A percentile compares a stretch with the other conserved stretches of the same genome.
Evolutionary conservation across 2,888 invertebrate genomes (phyloP).

Genomic region (Tetragonisca angustula): DNA sequence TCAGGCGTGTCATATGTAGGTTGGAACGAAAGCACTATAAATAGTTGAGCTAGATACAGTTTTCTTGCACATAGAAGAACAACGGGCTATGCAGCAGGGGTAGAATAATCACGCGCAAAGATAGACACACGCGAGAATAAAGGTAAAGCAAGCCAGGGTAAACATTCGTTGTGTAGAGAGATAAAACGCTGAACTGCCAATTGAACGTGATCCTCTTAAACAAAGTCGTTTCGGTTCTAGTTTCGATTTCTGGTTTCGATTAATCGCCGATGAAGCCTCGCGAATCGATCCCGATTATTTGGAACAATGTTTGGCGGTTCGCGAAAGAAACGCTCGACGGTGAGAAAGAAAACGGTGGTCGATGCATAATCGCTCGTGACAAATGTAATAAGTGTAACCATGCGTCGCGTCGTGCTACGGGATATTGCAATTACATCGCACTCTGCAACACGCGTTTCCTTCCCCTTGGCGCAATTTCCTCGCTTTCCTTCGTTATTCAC

Average conservation of each 20-base stretch:
- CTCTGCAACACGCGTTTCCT: conserved; percentile 51
- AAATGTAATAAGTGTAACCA: conserved; percentile 43
- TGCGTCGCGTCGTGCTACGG: conserved; percentile 20
- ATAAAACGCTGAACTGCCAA: not conserved
- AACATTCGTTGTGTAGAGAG: not conserved
- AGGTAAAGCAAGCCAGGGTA: conserved; percentile 2
- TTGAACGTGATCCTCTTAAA: not conserved
- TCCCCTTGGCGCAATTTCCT: conserved; percentile 35
- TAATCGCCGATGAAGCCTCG: not conserved
- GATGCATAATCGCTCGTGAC: conserved; percentile 11
- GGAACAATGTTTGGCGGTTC: not conserved
- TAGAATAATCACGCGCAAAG: conserved; percentile 36
- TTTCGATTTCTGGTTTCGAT: not conserved
- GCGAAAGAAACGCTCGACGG: not conserved
- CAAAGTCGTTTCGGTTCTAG: not conserved
- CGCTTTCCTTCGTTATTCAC: not conserved
- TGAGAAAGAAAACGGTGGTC: conserved; percentile 9
- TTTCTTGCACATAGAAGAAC: conserved; percentile 51
- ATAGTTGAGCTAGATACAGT: conserved; percentile 64
- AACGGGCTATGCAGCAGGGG: conserved; percentile 6
- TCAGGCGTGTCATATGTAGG: conserved; percentile 19
- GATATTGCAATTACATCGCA: conserved; percentile 54
- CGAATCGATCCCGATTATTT: not conserved
- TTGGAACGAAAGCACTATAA: conserved; percentile 51
- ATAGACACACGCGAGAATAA: conserved; percentile 22